Base-by-base conservation (phyloP, 2,888 invertebrate genomes). In the Tromatobia lineatoria region DNA sequence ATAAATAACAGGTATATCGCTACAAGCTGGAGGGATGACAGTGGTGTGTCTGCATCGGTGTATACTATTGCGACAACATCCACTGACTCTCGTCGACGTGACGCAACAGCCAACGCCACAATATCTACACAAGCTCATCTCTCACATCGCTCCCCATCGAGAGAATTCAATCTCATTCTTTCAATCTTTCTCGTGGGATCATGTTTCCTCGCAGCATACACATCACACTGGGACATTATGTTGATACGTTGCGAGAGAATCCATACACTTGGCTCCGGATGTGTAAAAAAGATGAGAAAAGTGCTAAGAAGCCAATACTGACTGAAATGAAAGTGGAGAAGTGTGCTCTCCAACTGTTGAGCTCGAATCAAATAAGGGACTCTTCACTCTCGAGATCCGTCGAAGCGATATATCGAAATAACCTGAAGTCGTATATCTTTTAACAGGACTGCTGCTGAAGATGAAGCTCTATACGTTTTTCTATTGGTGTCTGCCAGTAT, bases 151-250 rank as follows among this genome's bases (percentile, higher is more conserved):
- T 45, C 45, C 23, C 0, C 20, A n/a, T 64, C 64, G 45, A 66
- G 20, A 25, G 25, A 67, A 45, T 67, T 15, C 67, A 67, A 67
- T 67, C 25, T 23, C 47, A 23, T 45, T 47, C 67, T 25, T 64
- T 67, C 67, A 45, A 45, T 47, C 67, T 67, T 47, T 20, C 42
- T 15, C 47, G 15, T 47, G 25, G 67, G 23, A 67, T 67, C 15
- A 8, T 25, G 25, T 67, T 67, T 15, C 47, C 67, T 45, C 67
- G 3, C 23, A 45, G 66, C 23, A 47, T 25, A 45, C 18, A 23
- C 20, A 3, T 11, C 66, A 67, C 25, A 4, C 15, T 3, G 18
- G 1, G 10, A 18, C 34, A 34, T 34, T 34, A 34, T 38, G 34
- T 61, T 61, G 34, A 34, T 18, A 61, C 61, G 7, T 15, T 8